Conservation (phyloP, 2,888 invertebrate species). For the Pasiphila rectangulata region DNA sequence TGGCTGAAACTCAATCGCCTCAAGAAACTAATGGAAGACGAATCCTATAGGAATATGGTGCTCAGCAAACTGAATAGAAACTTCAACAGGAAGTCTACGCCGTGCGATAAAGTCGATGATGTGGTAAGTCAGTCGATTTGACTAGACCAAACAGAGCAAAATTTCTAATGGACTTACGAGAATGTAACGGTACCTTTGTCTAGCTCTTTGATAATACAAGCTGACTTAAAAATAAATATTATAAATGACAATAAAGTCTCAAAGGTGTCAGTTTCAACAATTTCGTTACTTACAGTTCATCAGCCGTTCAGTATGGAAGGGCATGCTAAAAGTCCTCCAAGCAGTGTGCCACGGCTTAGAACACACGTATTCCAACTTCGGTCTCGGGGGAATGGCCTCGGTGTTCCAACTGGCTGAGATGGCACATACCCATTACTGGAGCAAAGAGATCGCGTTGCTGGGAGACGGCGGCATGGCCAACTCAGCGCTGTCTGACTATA, state of each 20-base stretch:
- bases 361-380: constrained; percentile 94
- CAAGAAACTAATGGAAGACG: constrained; percentile 98
- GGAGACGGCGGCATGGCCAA: constrained; percentile 73
- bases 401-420: constrained; percentile 98
- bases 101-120: constrained; percentile 98
- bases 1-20: constrained; percentile 96
- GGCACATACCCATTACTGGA: constrained; percentile 99
- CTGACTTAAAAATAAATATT: too few relatives aligned
- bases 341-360: constrained; percentile 95
- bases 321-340: constrained; percentile 95
- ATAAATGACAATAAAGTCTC: too few relatives aligned
- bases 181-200: too few relatives aligned
- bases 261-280: too few relatives aligned
- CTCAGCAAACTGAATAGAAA: constrained; percentile 97
- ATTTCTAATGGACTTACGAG: too few relatives aligned
- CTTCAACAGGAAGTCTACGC: constrained; percentile 94
- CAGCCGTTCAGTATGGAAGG: constrained; percentile 95
- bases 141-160: too few relatives aligned
- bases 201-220: too few relatives aligned
- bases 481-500: constrained; percentile 53
- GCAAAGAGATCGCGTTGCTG: constrained; percentile 86
- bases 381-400: constrained; percentile 98
- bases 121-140: constrained; percentile 84
- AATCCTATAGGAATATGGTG: constrained; percentile 97
- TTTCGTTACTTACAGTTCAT: constrained; percentile 87